Conservation (phyloP, 2,888 invertebrate species). For the Troglohyphantes excavatus region DNA sequence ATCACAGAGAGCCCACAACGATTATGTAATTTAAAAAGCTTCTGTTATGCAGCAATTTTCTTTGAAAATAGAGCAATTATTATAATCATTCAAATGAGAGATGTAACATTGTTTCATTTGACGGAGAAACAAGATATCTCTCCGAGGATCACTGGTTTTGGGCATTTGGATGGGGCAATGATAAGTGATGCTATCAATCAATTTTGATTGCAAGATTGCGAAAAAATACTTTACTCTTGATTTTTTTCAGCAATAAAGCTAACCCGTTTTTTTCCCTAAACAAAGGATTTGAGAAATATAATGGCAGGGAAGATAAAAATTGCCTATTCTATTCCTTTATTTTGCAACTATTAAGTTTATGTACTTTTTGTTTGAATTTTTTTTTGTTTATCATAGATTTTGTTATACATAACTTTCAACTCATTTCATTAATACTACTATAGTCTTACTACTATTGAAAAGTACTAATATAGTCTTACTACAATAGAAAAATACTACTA, state of each 20-base stretch:
- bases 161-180: not conserved
- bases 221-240: not conserved
- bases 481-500: too few relatives aligned
- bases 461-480: too few relatives aligned
- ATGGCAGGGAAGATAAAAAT: too few relatives aligned
- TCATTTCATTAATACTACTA: too few relatives aligned
- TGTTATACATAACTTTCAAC: too few relatives aligned
- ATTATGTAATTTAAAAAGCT: not conserved
- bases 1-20: too few relatives aligned
- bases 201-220: slow-evolving; percentile 1
- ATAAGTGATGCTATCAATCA: not conserved
- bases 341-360: too few relatives aligned
- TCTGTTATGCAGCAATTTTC: not conserved
- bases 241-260: not conserved
- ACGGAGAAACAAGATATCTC: not conserved
- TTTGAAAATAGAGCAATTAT: not conserved
- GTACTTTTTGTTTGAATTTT: too few relatives aligned
- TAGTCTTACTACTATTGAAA: too few relatives aligned
- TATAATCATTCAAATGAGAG: not conserved
- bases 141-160: not conserved
- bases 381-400: too few relatives aligned
- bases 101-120: slow-evolving; percentile 12
- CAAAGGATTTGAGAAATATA: not conserved
- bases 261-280: not conserved
- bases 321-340: too few relatives aligned